Evolutionary conservation across 1,140 invertebrate genomes (phyloP).

Genomic region (Armadillidium nasatum): DNA sequence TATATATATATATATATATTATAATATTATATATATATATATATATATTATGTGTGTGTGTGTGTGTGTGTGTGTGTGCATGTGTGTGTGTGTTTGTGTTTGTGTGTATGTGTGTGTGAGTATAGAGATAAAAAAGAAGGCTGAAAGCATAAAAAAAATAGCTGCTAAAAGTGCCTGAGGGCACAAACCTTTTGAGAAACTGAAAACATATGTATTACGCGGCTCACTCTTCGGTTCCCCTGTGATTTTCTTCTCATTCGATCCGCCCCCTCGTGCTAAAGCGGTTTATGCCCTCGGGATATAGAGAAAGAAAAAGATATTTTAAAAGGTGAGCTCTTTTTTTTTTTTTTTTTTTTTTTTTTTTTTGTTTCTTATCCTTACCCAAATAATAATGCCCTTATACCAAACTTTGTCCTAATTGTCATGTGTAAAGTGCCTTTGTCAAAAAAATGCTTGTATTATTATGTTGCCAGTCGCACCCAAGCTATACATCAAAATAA

Average conservation of each 20-base stretch:
- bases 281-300: not conserved
- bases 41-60: not conserved
- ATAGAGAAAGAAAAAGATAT: no score
- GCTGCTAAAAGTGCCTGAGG: not conserved
- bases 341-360: no score
- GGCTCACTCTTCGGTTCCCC: not conserved
- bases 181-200: no score
- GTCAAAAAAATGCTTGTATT: no score
- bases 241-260: not conserved
- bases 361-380: no score
- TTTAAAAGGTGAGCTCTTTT: no score
- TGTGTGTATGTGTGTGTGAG: not conserved
- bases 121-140: not conserved
- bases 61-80: not conserved
- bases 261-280: conserved; percentile 1
- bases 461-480: no score
- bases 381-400: no score
- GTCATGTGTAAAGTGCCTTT: no score
- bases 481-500: no score
- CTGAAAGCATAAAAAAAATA: not conserved
- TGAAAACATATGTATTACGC: not conserved
- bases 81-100: not conserved
- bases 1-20: no score
- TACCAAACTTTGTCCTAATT: no score
- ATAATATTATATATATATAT: not conserved